Evolutionary conservation across 2,797 vertebrate genomes (phyloP), one percentile per base, ranked within the genome.

Genomic region (Acanthurus tractus): DNA sequence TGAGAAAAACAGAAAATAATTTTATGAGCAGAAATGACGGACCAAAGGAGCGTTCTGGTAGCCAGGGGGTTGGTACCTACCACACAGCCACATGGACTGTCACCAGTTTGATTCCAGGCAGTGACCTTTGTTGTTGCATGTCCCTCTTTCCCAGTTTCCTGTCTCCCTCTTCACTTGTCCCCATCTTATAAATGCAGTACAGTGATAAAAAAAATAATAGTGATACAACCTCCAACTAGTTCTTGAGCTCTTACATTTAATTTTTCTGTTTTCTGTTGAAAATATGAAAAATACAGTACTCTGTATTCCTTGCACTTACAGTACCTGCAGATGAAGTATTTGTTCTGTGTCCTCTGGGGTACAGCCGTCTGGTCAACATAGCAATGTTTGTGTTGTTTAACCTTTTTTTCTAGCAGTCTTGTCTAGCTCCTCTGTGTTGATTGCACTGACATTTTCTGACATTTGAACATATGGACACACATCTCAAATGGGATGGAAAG

Each of bases 391-490:
- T 84, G 81, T 80, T 75, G 78, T 82, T 85, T 82, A 82, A 86
- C 77, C 82, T 83, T 83, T 69, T 53, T 64, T 68, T 22, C 23
- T 49, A 9, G 70, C 69, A 29, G 53, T 34, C 9, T 6, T 40
- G 40, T 70, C 50, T 14, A 45, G 63, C 65, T 66, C 36, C 25
- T 29, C 63, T 55, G 81, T 66, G 49, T 61, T 96, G 94, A 95
- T 94, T 95, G 94, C 94, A 89, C 93, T 96, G 96, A 94, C 96
- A 96, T 97, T 97, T 96, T 93, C 95, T 93, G 94, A 94, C 94
- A 96, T 96, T 96, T 97, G 90, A 95, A 93, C 95, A 89, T 88
- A 89, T 77, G 76, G 86, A 87, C 86, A 81, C 71, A 70, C 83
- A 73, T 94, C 94, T 94, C 91, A 93, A 88, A 78, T 34, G 87